Evolutionary conservation across 2,888 invertebrate species (phyloP), one percentile per base, ranked within the genome.

Genomic region (Blera fallax): DNA sequence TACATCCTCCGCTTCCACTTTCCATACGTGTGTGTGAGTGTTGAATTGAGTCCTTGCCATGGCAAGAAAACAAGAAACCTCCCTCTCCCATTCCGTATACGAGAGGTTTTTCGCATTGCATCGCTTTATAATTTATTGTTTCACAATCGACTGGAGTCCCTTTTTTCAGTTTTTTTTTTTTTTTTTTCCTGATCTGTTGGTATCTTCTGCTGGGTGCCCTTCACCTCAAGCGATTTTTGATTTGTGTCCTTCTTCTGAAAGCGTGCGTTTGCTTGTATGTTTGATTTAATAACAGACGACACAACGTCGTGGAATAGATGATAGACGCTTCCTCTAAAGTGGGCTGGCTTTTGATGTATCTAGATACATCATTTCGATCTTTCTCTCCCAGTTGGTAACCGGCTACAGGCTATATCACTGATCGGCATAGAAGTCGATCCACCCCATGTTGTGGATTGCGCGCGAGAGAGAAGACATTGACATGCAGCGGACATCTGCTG

Each of bases 211-310:
- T 73, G 48, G 37, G 32, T 79, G 80, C 80, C 80, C 84, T 84
- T 80, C 76, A 85, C 85, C 81, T 81, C 65, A 11, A 81, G 81
- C 74, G 64, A 80, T 84, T 85, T n/a, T 81, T 85, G 85, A 85
- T 85, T 85, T 85, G 85, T 85, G 76, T 81, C 81, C 70, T 76
- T 80, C 74, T 37, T 18, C 14, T 29, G 27, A 48, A 14, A 67
- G 58, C 37, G 56, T 58, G 27, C 16, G 29, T 34, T 3, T 48
- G 21, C 27, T 4, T 50, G 52, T 70, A 5, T 70, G 52, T 76
- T 76, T 85, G 85, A 81, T 85, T 85, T 81, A 85, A 85, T 85
- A 85, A 85, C 80, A 85, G 85, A 85, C 81, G 85, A 85, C 85
- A 81, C 65, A 72, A 32, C 58, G 52, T 79, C 64, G 52, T 64